These are phyloP conservation scores for Acanthosepion pharaonis DNA, from an alignment of 2,888 invertebrate species.

Conservation along the genomic window DNA sequence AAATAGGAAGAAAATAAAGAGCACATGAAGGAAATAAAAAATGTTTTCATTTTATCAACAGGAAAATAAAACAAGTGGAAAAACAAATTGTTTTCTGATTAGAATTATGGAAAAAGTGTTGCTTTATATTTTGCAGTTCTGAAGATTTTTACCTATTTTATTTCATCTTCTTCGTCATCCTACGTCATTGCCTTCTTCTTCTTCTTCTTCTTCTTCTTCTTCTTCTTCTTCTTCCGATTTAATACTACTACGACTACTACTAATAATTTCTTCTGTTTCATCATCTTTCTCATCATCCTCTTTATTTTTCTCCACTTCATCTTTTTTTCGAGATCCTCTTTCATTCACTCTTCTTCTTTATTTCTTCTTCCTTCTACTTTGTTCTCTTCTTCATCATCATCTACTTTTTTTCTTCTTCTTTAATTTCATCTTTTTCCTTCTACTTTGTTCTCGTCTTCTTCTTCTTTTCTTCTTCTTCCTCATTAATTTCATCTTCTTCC, in stretches of 20 bases:
- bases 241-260: not conserved
- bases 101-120: not conserved
- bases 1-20: not conserved
- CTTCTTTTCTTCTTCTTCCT: not conserved
- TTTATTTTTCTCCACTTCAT: too few species aligned
- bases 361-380: not conserved
- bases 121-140: not conserved
- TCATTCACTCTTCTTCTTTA: not conserved
- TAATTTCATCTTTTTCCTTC: not conserved
- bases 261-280: not conserved
- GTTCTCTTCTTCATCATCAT: too few species aligned
- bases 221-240: not conserved
- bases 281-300: too few species aligned
- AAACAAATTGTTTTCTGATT: conserved; percentile 33
- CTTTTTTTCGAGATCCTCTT: too few species aligned
- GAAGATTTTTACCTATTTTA: not conserved
- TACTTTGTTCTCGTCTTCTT: too few species aligned
- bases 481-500: not conserved
- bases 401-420: not conserved
- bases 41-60: not conserved
- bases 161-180: not conserved
- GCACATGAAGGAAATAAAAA: not conserved
- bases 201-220: not conserved
- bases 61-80: not conserved
- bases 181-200: not conserved